Evolutionary conservation across 2,113 vertebrate species (phyloP), one percentile per base, ranked within the genome.

Genomic region (Seriola quinqueradiata): DNA sequence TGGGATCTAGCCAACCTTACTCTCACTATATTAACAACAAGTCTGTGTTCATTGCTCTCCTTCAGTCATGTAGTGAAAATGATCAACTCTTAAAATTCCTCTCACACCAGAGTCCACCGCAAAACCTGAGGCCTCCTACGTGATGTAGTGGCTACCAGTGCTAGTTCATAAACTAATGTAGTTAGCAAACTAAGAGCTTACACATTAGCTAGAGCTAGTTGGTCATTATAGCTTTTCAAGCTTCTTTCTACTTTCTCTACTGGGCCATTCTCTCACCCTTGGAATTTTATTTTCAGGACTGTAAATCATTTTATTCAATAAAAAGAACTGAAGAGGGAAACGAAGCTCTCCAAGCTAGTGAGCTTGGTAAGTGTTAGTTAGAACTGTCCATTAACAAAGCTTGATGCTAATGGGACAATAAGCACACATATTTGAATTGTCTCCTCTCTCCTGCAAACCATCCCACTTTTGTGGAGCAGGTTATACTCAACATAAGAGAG

Each of bases 211-310:
- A 23, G 12, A 23, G 50, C 68, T n/a, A 57, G 34, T 6, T 23
- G 34, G 52, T 48, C 4, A 46, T 67, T 46, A 21, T 21, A 16
- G 52, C 75, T 48, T 38, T 59, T 46, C 3, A 3, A 16, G 17
- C 19, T 61, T 40, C 28, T 52, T 14, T 25, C n/a, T 79, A 58
- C 44, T 70, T 54, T 42, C 11, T 54, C 23, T 64, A 57, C 54
- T 46, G 10, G 44, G 14, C 40, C 42, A 23, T 55, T 67, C 11
- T n/a, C 21, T 64, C 44, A 50, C 21, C 5, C 28, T 5, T 2
- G 8, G 5, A 14, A 46, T 46, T 66, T 66, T 23, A 13, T 46
- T 14, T 46, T 46, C 25, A 34, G 14, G 11, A 44, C 40, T 44
- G 11, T 16, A 17, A 0, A 66, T 10, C 2, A 10, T 36, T 25